Conservation (phyloP, 1,140 invertebrate genomes). For the Diorhabda elongata region DNA sequence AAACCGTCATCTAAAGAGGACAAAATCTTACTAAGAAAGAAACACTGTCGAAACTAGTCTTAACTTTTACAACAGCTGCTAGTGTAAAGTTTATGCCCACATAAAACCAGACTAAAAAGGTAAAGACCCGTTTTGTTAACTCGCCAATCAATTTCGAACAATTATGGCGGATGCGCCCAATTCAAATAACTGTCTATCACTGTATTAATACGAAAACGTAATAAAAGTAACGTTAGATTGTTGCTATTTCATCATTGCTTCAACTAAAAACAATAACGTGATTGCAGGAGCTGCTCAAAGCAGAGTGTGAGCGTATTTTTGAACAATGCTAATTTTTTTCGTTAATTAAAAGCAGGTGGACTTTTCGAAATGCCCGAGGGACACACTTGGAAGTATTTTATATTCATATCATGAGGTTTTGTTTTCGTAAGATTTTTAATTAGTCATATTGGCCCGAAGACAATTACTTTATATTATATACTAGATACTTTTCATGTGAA, state of each 20-base stretch:
- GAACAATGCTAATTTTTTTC: conserved; percentile 12
- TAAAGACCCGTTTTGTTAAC: neutral
- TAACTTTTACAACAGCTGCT: conserved; percentile 2
- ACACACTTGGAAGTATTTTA: neutral
- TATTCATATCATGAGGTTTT: conserved; percentile 2
- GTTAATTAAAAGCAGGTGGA: conserved; percentile 11
- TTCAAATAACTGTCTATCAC: neutral
- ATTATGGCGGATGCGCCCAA: neutral
- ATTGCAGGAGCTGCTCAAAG: neutral
- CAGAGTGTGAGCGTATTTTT: conserved; percentile 1
- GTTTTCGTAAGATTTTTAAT: conserved; percentile 8
- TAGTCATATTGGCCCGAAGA: neutral
- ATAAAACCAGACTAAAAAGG: conserved; percentile 1
- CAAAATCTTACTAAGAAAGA: conserved; percentile 2
- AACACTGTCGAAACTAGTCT: conserved; percentile 2
- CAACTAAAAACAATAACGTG: neutral
- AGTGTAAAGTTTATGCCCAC: conserved; percentile 2
- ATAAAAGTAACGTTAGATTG: neutral
- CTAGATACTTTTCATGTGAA: no score
- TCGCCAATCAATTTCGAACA: neutral
- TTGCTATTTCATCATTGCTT: neutral
- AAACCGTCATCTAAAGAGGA: neutral
- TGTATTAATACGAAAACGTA: no score
- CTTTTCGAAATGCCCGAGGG: neutral
- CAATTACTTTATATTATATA: no score